Evolutionary conservation across 1,140 invertebrate genomes (phyloP).

Genomic region (Oscheius sp.): DNA sequence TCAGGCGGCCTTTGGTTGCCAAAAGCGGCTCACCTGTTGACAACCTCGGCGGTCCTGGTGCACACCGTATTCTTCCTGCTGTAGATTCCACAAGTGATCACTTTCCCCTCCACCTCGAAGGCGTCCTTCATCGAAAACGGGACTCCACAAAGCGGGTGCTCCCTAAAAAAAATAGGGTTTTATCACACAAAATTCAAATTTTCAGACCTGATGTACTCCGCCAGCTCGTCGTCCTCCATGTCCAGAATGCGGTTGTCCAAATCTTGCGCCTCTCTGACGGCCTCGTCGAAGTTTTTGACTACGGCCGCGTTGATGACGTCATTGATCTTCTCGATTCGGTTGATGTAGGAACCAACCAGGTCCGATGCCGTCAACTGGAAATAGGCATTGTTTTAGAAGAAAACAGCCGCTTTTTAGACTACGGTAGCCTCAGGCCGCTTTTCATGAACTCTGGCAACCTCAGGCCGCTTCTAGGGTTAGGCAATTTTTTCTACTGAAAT

Average conservation of each 20-base stretch:
- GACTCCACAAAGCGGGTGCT: conserved; percentile 54
- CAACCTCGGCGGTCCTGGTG: conserved; percentile 41
- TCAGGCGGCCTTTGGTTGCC: too few species aligned
- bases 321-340: conserved; percentile 48
- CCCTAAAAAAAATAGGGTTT: conserved; percentile 22
- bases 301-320: conserved; percentile 48
- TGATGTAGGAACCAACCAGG: conserved; percentile 49
- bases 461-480: too few species aligned
- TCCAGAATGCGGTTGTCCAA: conserved; percentile 37
- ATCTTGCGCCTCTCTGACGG: conserved; percentile 38
- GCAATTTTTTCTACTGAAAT: too few species aligned
- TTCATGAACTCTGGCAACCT: too few species aligned
- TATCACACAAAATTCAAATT: not conserved
- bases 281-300: conserved; percentile 49
- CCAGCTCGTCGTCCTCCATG: conserved; percentile 38
- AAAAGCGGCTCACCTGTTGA: conserved; percentile 23
- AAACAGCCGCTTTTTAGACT: not conserved
- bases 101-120: conserved; percentile 39
- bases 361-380: conserved; percentile 37
- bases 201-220: conserved; percentile 34
- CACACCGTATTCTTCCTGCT: conserved; percentile 23
- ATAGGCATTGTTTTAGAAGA: not conserved
- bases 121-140: conserved; percentile 59
- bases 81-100: conserved; percentile 41
- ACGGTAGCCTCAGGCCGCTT: too few species aligned